Evolutionary conservation across 1,140 invertebrate species (phyloP).

Genomic region (Oryctes rhinoceros): DNA sequence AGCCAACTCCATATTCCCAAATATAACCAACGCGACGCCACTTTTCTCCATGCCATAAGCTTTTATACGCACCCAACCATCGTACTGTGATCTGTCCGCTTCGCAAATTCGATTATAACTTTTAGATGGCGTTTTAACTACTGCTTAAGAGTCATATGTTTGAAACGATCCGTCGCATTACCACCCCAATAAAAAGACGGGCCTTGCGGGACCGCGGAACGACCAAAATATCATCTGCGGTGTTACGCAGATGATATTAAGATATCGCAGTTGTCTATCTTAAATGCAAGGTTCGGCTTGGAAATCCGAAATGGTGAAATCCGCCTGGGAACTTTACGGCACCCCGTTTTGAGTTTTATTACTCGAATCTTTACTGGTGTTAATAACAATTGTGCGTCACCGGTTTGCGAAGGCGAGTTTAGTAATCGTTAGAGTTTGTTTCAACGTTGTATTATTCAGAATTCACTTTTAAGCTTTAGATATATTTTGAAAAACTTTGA

Average conservation of each 20-base stretch:
- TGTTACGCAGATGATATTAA: not conserved
- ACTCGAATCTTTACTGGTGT: not conserved
- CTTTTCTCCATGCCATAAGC: constrained; percentile 1
- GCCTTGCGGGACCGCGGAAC: not conserved
- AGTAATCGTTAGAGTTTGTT: not conserved
- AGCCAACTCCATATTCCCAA: not conserved
- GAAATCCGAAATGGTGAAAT: constrained; percentile 9
- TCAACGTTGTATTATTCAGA: not conserved
- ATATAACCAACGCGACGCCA: not conserved
- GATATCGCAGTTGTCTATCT: not conserved
- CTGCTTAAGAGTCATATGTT: constrained; percentile 21
- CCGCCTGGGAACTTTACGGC: not conserved
- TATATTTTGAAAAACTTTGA: no score
- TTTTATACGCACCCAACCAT: not conserved
- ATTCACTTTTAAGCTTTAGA: no score
- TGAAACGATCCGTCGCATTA: not conserved
- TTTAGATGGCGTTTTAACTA: constrained; percentile 23
- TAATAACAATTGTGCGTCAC: not conserved
- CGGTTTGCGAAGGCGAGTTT: not conserved
- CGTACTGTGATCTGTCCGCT: not conserved
- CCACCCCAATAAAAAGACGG: not conserved
- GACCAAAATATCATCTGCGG: not conserved
- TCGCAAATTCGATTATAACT: constrained; percentile 27
- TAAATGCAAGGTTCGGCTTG: not conserved
- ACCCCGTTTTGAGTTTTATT: not conserved